Evolutionary conservation across 2,113 vertebrate species (phyloP).

Genomic region (Percopsis transmontana): DNA sequence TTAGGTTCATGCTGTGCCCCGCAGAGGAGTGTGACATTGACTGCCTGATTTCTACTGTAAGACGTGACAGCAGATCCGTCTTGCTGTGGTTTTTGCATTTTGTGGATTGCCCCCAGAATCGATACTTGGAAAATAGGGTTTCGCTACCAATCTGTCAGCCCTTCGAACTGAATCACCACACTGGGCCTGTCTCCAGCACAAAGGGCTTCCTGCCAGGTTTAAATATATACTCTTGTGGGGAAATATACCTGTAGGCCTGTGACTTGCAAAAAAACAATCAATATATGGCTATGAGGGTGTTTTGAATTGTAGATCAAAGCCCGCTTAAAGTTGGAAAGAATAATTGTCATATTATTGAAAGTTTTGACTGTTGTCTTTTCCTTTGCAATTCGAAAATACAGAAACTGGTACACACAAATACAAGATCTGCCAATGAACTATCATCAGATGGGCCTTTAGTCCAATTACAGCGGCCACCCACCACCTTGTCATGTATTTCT

Average conservation of each 20-base stretch:
- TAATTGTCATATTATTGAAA: background rate
- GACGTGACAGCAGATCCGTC: conserved; percentile 72
- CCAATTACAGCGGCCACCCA: background rate
- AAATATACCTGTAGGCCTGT: conserved; percentile 13
- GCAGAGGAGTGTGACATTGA: conserved; percentile 62
- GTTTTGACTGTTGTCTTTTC: background rate
- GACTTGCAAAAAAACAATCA: conserved; percentile 11
- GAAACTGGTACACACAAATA: background rate
- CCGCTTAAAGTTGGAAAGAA: background rate
- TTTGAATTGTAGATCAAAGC: conserved; percentile 38
- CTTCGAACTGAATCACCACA: conserved; percentile 56
- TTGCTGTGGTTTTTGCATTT: conserved; percentile 73
- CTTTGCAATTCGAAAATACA: no score
- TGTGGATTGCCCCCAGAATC: conserved; percentile 50
- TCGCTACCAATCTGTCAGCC: conserved; percentile 57
- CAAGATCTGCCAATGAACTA: background rate
- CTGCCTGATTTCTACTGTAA: conserved; percentile 72
- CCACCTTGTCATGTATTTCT: background rate
- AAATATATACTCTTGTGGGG: conserved; percentile 18
- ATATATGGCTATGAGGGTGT: conserved; percentile 13
- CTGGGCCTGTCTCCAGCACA: conserved; percentile 22
- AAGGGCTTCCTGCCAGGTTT: conserved; percentile 18
- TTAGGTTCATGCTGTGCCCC: conserved; percentile 50
- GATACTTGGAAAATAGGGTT: conserved; percentile 74
- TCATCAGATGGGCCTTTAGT: background rate